Percentiles rank a stretch among this genome's conserved stretches.
Conservation (phyloP, 2,797 vertebrate species). For the Typhlichthys subterraneus region DNA sequence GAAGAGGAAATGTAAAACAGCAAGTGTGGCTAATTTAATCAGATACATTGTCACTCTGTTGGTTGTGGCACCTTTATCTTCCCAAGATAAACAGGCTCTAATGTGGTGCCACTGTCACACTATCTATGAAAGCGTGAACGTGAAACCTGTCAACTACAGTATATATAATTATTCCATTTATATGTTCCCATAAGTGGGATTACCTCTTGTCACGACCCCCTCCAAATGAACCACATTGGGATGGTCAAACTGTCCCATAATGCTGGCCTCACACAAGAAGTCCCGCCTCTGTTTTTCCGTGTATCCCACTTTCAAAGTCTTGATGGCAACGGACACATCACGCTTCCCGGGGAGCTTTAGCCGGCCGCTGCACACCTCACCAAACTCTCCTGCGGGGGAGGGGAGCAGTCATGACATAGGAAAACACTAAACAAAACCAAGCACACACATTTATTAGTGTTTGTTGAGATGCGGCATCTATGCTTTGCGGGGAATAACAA, state of each 20-base stretch:
- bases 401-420: constrained; percentile 34
- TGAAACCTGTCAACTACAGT: too few relatives aligned
- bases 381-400: constrained; percentile 88
- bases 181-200: constrained; percentile 17
- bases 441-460: constrained; percentile 59
- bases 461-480: constrained; percentile 69
- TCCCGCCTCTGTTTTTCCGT: constrained; percentile 97
- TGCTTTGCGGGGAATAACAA: constrained; percentile 55
- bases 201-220: constrained; percentile 97
- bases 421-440: background rate
- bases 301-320: constrained; percentile 96
- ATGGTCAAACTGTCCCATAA: constrained; percentile 99
- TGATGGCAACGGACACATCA: constrained; percentile 93
- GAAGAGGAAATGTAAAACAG: constrained; percentile 60
- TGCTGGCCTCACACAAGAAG: constrained; percentile 97
- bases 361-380: constrained; percentile 96
- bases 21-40: constrained; percentile 49
- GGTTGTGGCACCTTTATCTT: constrained; percentile 19
- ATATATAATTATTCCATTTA: too few relatives aligned
- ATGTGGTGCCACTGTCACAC: background rate
- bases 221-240: constrained; percentile 97
- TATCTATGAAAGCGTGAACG: background rate
- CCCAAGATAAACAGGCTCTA: constrained; percentile 13
- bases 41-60: constrained; percentile 41
- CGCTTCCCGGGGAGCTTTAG: constrained; percentile 95